Percentiles rank a stretch among this genome's conserved stretches.
Evolutionary conservation across 2,113 vertebrate species (phyloP).

Genomic region (Ondatra zibethicus): DNA sequence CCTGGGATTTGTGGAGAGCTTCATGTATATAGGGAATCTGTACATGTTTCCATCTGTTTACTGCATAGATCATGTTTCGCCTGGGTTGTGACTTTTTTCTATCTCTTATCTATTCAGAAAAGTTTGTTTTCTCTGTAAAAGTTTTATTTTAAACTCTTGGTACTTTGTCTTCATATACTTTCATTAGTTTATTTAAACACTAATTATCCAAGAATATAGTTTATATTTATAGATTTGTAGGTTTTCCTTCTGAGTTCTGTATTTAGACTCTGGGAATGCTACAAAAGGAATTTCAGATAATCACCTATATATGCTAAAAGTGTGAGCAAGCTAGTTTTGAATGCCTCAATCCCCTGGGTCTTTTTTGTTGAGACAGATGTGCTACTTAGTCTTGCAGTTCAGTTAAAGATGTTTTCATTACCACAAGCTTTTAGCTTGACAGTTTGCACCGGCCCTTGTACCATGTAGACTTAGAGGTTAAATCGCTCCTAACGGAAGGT

Average conservation of each 20-base stretch:
- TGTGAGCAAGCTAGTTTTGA: not conserved
- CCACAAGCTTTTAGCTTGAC: not conserved
- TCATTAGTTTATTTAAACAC: not conserved
- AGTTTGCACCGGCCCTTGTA: not conserved
- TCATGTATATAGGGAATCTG: not conserved
- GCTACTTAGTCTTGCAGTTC: not conserved
- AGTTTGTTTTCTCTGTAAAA: not conserved
- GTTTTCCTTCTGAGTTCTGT: not conserved
- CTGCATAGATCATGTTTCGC: no score
- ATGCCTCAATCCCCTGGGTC: not conserved
- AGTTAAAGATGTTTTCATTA: conserved; percentile 34
- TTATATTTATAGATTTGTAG: conserved; percentile 1
- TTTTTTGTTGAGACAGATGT: not conserved
- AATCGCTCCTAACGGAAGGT: conserved; percentile 51
- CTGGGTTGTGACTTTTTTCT: not conserved
- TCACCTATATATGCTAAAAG: not conserved
- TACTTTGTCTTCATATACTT: not conserved
- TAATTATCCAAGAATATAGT: not conserved
- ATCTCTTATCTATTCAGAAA: not conserved
- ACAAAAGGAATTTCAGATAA: not conserved
- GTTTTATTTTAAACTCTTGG: not conserved
- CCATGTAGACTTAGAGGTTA: conserved; percentile 39
- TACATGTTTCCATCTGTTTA: not conserved
- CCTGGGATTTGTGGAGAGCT: not conserved
- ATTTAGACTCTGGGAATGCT: not conserved